These are phyloP conservation scores for Chaetodon auriga DNA, from an alignment of 2,113 vertebrate species.

Conservation along the genomic window DNA sequence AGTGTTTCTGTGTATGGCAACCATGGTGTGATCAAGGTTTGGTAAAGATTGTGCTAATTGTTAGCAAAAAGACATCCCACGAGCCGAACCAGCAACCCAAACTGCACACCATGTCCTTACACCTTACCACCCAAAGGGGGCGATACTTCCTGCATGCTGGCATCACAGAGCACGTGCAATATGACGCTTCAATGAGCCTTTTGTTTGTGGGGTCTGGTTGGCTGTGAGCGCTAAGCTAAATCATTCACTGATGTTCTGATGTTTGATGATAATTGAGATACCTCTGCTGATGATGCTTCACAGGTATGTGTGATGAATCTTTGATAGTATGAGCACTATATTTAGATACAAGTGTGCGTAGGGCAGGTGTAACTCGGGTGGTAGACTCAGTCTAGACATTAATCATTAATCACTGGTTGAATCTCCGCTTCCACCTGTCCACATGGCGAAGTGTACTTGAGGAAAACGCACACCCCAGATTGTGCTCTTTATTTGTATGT, in stretches of 20 bases:
- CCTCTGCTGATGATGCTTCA: neutral
- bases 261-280: conserved; percentile 1
- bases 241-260: neutral
- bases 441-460: too few species aligned
- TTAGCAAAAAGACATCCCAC: too few species aligned
- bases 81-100: too few species aligned
- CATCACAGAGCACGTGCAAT: too few species aligned
- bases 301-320: neutral
- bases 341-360: neutral
- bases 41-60: too few species aligned
- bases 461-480: neutral
- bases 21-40: too few species aligned
- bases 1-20: too few species aligned
- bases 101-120: too few species aligned
- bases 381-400: neutral
- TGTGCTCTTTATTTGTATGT: neutral
- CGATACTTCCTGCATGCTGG: too few species aligned
- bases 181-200: too few species aligned
- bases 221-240: neutral
- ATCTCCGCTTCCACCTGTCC: neutral
- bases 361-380: neutral
- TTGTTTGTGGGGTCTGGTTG: too few species aligned
- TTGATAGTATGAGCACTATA: neutral
- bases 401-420: conserved; percentile 3
- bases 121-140: too few species aligned